phyloP scores from a whole-genome alignment of 2,797 vertebrate species.

The Chelon labrosus region DNA sequence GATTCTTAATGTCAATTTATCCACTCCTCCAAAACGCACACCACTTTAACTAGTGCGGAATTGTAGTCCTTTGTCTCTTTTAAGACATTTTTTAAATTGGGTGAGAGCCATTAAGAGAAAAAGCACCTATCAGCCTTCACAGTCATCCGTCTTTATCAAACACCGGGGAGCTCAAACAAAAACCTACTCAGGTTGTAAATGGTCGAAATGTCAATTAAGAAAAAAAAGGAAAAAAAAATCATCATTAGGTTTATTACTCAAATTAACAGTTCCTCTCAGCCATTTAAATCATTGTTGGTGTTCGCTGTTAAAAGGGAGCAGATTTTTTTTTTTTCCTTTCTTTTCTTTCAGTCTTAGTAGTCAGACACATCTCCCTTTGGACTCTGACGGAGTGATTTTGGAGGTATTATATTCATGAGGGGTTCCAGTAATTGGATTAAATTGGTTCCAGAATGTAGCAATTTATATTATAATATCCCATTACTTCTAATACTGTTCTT shows the following conservation, averaged over 20 bases:
- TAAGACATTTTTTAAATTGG: conserved; percentile 70
- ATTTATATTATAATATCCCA: conserved; percentile 93
- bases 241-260: conserved; percentile 86
- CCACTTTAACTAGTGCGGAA: conserved; percentile 56
- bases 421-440: conserved; percentile 92
- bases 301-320: conserved; percentile 78
- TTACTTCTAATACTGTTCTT: conserved; percentile 91
- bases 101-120: conserved; percentile 73
- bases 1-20: conserved; percentile 61
- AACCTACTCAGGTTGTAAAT: conserved; percentile 86
- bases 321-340: conserved; percentile 67
- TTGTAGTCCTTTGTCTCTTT: conserved; percentile 74
- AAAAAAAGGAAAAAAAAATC: conserved; percentile 80
- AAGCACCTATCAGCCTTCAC: conserved; percentile 70
- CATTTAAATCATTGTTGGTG: conserved; percentile 79
- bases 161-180: conserved; percentile 77
- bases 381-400: conserved; percentile 89
- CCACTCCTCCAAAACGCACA: conserved; percentile 57
- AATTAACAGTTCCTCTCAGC: conserved; percentile 81
- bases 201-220: conserved; percentile 86
- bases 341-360: conserved; percentile 78
- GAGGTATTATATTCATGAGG: conserved; percentile 91
- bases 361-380: conserved; percentile 88
- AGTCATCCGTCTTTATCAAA: conserved; percentile 77
- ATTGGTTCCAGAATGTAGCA: conserved; percentile 93